Evolutionary conservation across 2,888 invertebrate genomes (phyloP).

Genomic region (Elysia crispata): DNA sequence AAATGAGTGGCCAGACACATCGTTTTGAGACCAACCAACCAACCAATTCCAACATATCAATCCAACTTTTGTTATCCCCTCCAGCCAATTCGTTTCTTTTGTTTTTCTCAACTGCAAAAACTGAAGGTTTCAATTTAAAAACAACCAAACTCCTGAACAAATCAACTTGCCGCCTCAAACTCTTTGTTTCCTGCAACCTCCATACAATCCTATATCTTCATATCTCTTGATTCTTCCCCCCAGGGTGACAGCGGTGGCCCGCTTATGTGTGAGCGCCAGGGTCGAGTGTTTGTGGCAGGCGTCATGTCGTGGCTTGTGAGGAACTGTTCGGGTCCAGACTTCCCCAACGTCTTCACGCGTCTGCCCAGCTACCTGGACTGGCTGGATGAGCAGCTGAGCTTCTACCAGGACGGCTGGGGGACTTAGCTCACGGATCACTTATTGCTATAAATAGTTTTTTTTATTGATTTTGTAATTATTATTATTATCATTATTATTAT

Average conservation of each 20-base stretch:
- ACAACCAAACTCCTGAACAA: too few species aligned
- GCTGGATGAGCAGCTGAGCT: constrained; percentile 46
- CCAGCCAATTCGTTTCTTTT: too few species aligned
- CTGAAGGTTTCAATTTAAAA: too few species aligned
- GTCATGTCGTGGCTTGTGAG: constrained; percentile 62
- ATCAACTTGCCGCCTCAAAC: too few species aligned
- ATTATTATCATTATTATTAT: neutral
- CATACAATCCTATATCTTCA: neutral
- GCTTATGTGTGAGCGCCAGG: constrained; percentile 57
- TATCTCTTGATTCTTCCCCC: neutral
- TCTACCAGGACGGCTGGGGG: neutral
- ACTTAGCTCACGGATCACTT: neutral
- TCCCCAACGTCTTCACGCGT: constrained; percentile 59
- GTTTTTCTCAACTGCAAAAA: too few species aligned
- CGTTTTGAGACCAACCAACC: too few species aligned
- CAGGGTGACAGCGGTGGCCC: constrained; percentile 61
- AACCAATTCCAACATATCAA: too few species aligned
- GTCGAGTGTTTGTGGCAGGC: constrained; percentile 56
- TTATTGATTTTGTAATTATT: neutral
- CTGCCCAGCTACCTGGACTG: constrained; percentile 58
- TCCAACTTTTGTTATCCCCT: too few species aligned
- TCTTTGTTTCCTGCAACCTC: neutral
- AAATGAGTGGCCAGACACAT: too few species aligned
- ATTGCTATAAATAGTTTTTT: too few species aligned
- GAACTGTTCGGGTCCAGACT: constrained; percentile 58